These are phyloP conservation scores for Lepidothrix coronata DNA, from an alignment of 2,113 vertebrate genomes.

Conservation along the genomic window DNA sequence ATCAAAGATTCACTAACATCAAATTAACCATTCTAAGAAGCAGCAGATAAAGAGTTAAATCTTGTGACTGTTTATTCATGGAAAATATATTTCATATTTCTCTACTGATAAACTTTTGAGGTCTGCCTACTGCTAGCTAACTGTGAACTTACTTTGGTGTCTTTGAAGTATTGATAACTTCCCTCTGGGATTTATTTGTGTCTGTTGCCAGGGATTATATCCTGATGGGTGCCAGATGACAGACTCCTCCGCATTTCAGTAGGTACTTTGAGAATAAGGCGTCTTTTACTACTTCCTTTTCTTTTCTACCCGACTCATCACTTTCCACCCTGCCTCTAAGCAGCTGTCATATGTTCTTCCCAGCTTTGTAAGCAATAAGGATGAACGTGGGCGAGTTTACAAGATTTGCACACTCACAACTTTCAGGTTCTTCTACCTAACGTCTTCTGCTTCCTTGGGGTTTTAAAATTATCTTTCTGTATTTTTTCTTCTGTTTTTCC, in stretches of 20 bases:
- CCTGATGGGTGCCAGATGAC: constrained; percentile 55
- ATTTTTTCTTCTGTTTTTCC: not conserved
- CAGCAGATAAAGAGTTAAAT: not conserved
- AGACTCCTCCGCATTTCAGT: not conserved
- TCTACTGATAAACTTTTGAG: not conserved
- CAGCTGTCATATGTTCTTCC: constrained; percentile 40
- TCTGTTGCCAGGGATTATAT: constrained; percentile 22
- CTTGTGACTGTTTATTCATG: not conserved
- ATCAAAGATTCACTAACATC: not conserved
- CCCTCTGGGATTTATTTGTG: constrained; percentile 34
- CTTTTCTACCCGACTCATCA: constrained; percentile 7
- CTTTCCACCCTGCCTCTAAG: constrained; percentile 24
- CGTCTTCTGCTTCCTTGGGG: not conserved
- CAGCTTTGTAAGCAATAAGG: constrained; percentile 20
- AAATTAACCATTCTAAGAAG: not conserved
- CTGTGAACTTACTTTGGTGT: constrained; percentile 12
- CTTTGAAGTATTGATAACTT: constrained; percentile 42
- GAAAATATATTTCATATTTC: not conserved
- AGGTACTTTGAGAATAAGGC: constrained; percentile 47
- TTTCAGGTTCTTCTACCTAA: constrained; percentile 8
- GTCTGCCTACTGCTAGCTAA: not conserved
- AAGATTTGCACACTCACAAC: constrained; percentile 1
- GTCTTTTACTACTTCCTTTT: constrained; percentile 40
- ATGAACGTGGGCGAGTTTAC: not conserved
- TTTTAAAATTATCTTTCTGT: not conserved